Percentiles rank a stretch among this genome's conserved stretches.
phyloP scores from a whole-genome alignment of 2,113 vertebrate genomes.

The Struthio camelus region DNA sequence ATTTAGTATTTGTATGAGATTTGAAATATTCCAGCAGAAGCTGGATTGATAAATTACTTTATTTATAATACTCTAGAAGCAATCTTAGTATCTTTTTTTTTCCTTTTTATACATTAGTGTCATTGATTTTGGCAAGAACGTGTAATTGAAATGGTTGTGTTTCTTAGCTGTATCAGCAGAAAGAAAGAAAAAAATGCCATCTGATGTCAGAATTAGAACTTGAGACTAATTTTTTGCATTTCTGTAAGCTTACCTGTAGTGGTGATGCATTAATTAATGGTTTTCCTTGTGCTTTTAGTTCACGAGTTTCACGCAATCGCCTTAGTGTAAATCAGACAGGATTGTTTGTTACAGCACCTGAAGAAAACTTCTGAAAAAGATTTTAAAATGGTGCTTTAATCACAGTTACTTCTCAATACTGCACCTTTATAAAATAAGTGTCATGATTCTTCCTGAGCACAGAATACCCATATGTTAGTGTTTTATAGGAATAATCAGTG shows the following conservation, averaged over 20 bases:
- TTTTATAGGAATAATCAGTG: not conserved
- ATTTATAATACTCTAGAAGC: not conserved
- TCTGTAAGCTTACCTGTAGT: not conserved
- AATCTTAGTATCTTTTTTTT: not conserved
- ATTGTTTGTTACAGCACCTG: not conserved
- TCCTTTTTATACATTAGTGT: not conserved
- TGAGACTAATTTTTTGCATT: not conserved
- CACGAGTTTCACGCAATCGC: not conserved
- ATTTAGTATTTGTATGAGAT: not conserved
- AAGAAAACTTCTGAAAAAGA: not conserved
- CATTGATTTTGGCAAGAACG: not conserved
- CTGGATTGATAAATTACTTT: not conserved
- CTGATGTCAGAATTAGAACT: not conserved
- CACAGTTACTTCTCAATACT: not conserved
- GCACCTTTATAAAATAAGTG: not conserved
- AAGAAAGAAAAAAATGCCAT: fast-evolving
- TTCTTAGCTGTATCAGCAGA: not conserved
- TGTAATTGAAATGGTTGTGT: not conserved
- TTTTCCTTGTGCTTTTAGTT: not conserved
- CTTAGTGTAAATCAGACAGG: not conserved
- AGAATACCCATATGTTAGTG: not conserved
- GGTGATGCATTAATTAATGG: not conserved
- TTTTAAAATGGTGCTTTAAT: not conserved
- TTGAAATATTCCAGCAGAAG: not conserved
- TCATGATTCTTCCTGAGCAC: not conserved